Evolutionary conservation across 2,797 vertebrate genomes (phyloP), one percentile per base, ranked within the genome.

Genomic region (Rhinogobio ventralis): DNA sequence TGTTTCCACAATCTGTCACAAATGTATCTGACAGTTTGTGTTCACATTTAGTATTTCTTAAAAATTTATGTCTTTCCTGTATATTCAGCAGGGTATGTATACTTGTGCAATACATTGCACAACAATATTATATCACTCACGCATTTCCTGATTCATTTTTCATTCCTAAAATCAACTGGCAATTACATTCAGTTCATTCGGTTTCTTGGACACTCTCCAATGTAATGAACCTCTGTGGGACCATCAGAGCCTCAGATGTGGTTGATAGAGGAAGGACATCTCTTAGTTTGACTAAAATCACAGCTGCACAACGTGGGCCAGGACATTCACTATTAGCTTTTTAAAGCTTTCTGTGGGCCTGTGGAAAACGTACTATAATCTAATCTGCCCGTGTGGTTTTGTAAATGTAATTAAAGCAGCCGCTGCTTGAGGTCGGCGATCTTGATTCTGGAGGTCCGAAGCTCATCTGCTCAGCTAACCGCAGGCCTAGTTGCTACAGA

Each of bases 261-360:
- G 91, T 87, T 89, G 89, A 92, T 89, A 92, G 89, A 84, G 28
- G 25, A 88, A 53, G 88, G 85, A 87, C 91, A 90, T 91, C 92
- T 87, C 85, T 83, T 64, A 81, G 85, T 90, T 87, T 88, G 71
- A 91, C 87, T 89, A 76, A 88, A 88, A 90, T 92, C 90, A 91
- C 90, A 86, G 89, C 86, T 86, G 84, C 82, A 89, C 46, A 81
- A 90, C 45, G 84, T 79, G 86, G 85, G 86, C 78, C 84, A 90
- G 88, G 90, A 91, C 90, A 87, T 90, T 90, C 81, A 89, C 90
- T 86, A 93, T 93, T 92, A 93, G 87, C 55, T 80, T 92, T 91
- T 92, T 82, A 85, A 92, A 89, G 87, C 28, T 67, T 87, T 88
- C 81, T 89, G 87, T 78, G 86, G 90, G 82, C 86, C 71, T 51